Evolutionary conservation across 2,797 vertebrate genomes (phyloP), one percentile per base, ranked within the genome.

Genomic region (Ctenosaura bakeri): DNA sequence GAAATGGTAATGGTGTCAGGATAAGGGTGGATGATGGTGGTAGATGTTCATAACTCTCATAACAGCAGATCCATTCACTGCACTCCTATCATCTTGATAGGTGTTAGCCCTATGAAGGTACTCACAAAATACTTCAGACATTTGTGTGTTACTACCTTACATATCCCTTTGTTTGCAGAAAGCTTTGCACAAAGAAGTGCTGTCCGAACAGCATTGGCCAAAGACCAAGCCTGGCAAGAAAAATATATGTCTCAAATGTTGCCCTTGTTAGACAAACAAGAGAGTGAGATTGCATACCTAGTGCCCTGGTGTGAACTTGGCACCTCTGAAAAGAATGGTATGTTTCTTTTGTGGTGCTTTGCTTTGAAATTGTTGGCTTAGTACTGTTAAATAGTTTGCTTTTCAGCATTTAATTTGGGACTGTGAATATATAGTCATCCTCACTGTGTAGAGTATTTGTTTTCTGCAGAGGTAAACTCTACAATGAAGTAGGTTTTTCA

Each of bases 291-390:
- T 90, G 95, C 96, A 50, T 98, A 98, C 88, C 93, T 99, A 91
- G 97, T 99, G 56, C 99, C 99, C 0, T 99, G 99, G 99, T 98
- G 98, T 94, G 96, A 95, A 14, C 93, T 99, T 78, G 94, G 97
- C 91, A 96, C 76, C 29, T 98, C 98, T 35, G 97, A 97, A 24
- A 98, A 98, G 90, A 97, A 98, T 54, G 98, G 98, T 92, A 97
- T 97, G 98, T 42, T 81, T 88, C 29, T 88, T 52, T 92, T 92
- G 59, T 62, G 14, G 88, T 90, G 79, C 83, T 18, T 38, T 88
- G 88, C 64, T 90, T 56, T 73, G 59, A 85, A 93, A 35, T 85
- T 89, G 73, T 64, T 1, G 62, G 56, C 0, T 0, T 8, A 52
- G 50, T 87, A 88, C 79, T 87, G 78, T 88, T 91, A 94, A 85